Base-by-base conservation (phyloP, 2,888 invertebrate species). In the Corbicula japonica region DNA sequence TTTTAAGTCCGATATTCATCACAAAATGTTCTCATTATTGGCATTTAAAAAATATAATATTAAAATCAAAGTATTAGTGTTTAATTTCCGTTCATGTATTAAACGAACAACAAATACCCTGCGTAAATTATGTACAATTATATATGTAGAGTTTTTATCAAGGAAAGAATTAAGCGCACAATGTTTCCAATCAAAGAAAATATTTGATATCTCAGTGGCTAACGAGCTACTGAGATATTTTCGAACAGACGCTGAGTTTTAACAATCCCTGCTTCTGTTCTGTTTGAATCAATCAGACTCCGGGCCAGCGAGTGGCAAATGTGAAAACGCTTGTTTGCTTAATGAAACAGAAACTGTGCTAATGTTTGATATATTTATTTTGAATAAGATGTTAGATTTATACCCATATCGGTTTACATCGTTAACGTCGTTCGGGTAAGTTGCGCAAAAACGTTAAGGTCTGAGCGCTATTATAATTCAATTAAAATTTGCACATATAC, bases 121-220 rank as follows among this genome's bases (percentile, higher is more conserved):
- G n/a, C n/a, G n/a, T n/a, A n/a, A n/a, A n/a, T n/a, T n/a, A n/a
- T n/a, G n/a, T n/a, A n/a, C n/a, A n/a, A n/a, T n/a, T n/a, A n/a
- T n/a, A n/a, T n/a, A n/a, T n/a, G n/a, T n/a, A n/a, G n/a, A n/a
- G n/a, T n/a, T n/a, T n/a, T n/a, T n/a, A n/a, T n/a, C n/a, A n/a
- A n/a, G n/a, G n/a, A n/a, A n/a, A n/a, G n/a, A n/a, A 54, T 10
- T 23, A 30, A 54, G n/a, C 54, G 30, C 54, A 6, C 30, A 15
- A 18, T 54, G 54, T 54, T 54, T 54, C 54, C 30, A 54, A 54
- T 54, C 54, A 54, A 54, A 54, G 54, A 54, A 54, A 54, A 28
- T 28, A 54, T 28, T 30, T 54, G 54, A 54, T 54, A 54, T n/a
- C 3, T 28, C 30, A 12, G 30, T 30, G 54, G 28, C 15, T 32